These are phyloP conservation scores for Meriones psammophilus DNA, from an alignment of 2,797 vertebrate species.

Conservation along the genomic window DNA sequence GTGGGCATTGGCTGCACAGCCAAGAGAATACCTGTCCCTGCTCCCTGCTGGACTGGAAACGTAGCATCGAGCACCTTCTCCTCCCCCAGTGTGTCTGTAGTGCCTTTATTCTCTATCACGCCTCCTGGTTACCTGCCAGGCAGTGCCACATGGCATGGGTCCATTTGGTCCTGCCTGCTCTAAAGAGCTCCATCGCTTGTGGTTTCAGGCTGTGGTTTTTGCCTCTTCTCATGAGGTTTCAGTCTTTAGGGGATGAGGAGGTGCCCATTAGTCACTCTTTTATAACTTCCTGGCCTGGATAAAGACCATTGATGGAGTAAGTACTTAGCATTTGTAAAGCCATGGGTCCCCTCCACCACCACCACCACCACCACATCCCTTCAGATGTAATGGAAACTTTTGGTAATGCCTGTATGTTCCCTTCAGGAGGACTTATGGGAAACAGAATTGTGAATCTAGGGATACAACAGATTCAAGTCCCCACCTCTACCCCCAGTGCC, in stretches of 20 bases:
- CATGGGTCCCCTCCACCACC: neutral
- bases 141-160: neutral
- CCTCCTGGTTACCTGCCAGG: neutral
- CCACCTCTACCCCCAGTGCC: neutral
- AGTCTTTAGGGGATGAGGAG: neutral
- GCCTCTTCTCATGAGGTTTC: neutral
- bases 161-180: neutral
- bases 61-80: neutral
- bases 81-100: neutral
- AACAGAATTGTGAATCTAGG: neutral
- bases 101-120: neutral
- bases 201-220: neutral
- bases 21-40: neutral
- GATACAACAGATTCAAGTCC: neutral
- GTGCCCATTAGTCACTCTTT: neutral
- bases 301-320: neutral
- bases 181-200: too few species aligned
- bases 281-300: neutral
- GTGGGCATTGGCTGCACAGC: too few species aligned
- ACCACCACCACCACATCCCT: neutral
- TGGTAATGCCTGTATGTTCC: neutral
- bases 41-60: neutral
- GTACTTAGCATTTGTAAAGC: neutral
- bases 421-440: neutral
- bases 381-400: too few species aligned